Conservation (phyloP, 2,888 invertebrate species). For the Hydrotaea cyrtoneurina region DNA sequence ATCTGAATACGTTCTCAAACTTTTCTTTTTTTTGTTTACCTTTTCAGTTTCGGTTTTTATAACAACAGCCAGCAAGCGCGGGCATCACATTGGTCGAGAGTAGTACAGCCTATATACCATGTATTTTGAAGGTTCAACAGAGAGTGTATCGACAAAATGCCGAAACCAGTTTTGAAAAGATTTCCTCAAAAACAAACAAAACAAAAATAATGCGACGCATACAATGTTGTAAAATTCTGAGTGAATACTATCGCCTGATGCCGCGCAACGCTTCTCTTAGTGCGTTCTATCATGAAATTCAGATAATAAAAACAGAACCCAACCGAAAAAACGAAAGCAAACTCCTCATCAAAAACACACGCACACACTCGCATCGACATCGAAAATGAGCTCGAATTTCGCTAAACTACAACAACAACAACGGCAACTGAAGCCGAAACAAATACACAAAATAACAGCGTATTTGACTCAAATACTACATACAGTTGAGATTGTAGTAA, state of each 20-base stretch:
- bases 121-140: conserved; percentile 42
- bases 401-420: conserved; percentile 49
- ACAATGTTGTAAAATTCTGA: conserved; percentile 40
- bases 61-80: background rate
- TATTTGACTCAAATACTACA: conserved; percentile 43
- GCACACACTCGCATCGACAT: conserved; percentile 2
- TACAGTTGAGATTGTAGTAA: background rate
- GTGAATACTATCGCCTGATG: conserved; percentile 1
- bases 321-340: conserved; percentile 12
- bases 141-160: conserved; percentile 32
- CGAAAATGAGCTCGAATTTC: conserved; percentile 66
- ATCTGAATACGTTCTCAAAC: background rate
- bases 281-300: conserved; percentile 37
- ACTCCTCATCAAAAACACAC: conserved; percentile 2
- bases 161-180: conserved; percentile 55
- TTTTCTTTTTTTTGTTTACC: conserved; percentile 13
- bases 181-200: conserved; percentile 45
- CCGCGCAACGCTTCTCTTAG: background rate
- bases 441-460: background rate
- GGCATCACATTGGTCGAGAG: conserved; percentile 38
- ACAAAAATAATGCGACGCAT: background rate
- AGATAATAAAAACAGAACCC: background rate
- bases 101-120: conserved; percentile 51
- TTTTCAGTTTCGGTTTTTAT: conserved; percentile 8
- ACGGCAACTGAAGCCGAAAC: conserved; percentile 5